Percentiles rank a stretch among this genome's conserved stretches.
Conservation (phyloP, 2,113 vertebrate genomes). For the Ia io region DNA sequence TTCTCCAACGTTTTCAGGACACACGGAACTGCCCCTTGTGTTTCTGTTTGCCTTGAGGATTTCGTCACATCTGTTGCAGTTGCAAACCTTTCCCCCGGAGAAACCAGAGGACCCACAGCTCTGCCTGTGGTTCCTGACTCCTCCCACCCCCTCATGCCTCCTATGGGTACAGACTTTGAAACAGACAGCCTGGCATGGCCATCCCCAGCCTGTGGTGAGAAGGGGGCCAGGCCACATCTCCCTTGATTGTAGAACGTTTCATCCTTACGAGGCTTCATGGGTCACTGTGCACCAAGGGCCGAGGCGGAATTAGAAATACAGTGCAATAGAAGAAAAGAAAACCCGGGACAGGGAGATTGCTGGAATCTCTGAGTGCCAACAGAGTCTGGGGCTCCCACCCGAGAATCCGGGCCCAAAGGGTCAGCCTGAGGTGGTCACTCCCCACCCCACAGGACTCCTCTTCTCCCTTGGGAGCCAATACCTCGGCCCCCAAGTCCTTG, state of each 20-base stretch:
- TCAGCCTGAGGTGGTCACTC: not conserved
- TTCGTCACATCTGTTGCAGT: not conserved
- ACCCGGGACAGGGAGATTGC: not conserved
- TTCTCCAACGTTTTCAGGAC: not conserved
- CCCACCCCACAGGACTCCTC: not conserved
- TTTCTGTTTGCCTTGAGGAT: not conserved
- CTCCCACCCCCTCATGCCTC: not conserved
- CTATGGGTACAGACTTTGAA: not conserved
- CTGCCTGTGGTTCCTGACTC: not conserved
- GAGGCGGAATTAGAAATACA: not conserved
- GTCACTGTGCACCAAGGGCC: not conserved
- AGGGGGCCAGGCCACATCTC: not conserved
- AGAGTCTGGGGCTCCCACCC: rapidly evolving
- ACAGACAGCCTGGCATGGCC: not conserved
- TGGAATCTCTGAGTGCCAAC: not conserved
- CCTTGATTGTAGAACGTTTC: not conserved
- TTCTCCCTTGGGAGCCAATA: not conserved
- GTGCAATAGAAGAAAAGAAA: not conserved
- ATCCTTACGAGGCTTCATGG: not conserved
- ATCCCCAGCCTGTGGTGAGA: not conserved
- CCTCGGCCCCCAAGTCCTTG: not conserved
- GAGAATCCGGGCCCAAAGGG: not conserved
- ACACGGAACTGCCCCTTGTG: not conserved
- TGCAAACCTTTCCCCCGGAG: not conserved
- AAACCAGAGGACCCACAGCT: not conserved